Percentiles rank a stretch among this genome's conserved stretches.
These are phyloP conservation scores for Gracilinanus agilis DNA, from an alignment of 2,113 vertebrate species.

Conservation along the genomic window DNA sequence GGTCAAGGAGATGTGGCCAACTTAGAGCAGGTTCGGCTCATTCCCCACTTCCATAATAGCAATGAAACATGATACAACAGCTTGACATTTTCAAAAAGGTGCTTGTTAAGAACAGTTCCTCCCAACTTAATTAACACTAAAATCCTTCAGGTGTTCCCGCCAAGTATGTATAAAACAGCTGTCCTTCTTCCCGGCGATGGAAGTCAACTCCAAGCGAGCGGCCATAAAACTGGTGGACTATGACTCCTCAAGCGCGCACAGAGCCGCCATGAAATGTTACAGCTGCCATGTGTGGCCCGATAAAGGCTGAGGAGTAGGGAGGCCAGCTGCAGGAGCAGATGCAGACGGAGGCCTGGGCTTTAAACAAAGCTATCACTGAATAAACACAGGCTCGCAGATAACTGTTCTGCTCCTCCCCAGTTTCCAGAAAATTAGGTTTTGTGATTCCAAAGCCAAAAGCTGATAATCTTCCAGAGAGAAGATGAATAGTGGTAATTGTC, in stretches of 20 bases:
- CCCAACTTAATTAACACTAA: conserved; percentile 84
- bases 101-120: conserved; percentile 81
- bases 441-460: conserved; percentile 78
- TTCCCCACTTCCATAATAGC: conserved; percentile 42
- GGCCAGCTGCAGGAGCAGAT: conserved; percentile 85
- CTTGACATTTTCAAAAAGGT: conserved; percentile 83
- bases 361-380: conserved; percentile 84
- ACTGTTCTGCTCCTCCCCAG: conserved; percentile 80
- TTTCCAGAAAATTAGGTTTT: conserved; percentile 79
- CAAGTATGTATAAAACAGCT: conserved; percentile 84
- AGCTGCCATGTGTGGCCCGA: conserved; percentile 58
- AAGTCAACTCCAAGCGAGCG: conserved; percentile 82
- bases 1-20: background rate
- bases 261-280: conserved; percentile 83
- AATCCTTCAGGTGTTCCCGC: conserved; percentile 81
- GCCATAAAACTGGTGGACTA: conserved; percentile 86
- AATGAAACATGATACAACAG: conserved; percentile 68
- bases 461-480: conserved; percentile 73
- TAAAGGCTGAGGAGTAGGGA: conserved; percentile 49
- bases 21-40: background rate
- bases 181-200: conserved; percentile 80
- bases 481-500: conserved; percentile 8
- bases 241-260: conserved; percentile 81
- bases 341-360: conserved; percentile 71
- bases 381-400: conserved; percentile 80